Percentiles rank a stretch among this genome's conserved stretches.
phyloP scores from a whole-genome alignment of 2,888 invertebrate species.

The Drosophila engyochracea region DNA sequence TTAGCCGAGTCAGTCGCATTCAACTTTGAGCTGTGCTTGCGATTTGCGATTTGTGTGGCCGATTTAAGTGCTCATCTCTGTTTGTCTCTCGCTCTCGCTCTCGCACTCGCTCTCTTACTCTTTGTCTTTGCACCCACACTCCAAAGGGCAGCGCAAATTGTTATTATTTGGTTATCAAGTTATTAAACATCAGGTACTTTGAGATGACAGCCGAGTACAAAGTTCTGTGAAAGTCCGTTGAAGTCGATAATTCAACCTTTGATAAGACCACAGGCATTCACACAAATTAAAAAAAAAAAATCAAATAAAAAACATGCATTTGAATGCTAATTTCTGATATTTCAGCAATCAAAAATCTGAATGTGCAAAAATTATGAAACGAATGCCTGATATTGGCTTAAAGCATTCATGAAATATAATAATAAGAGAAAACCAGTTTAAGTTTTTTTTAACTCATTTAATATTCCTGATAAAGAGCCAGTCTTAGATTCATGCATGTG shows the following conservation, averaged over 20 bases:
- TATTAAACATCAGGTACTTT: background rate
- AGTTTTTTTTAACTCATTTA: conserved; percentile 37
- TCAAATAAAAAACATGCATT: conserved; percentile 20
- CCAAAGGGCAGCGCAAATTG: conserved; percentile 49
- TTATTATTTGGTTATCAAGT: conserved; percentile 33
- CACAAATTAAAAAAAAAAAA: conserved; percentile 8
- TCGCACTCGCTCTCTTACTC: background rate
- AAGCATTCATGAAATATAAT: conserved; percentile 44
- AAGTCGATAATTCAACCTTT: conserved; percentile 50
- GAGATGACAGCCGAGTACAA: conserved; percentile 53
- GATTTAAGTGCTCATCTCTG: conserved; percentile 25
- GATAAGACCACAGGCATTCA: conserved; percentile 19
- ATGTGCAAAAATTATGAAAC: conserved; percentile 31
- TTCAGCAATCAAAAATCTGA: conserved; percentile 15
- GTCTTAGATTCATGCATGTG: conserved; percentile 22
- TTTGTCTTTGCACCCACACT: conserved; percentile 60
- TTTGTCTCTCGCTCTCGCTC: background rate
- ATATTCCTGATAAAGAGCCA: conserved; percentile 36
- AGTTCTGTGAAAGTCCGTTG: conserved; percentile 50
- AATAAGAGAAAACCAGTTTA: conserved; percentile 52
- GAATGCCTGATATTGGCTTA: conserved; percentile 29
- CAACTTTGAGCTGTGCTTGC: conserved; percentile 37
- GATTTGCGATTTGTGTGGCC: conserved; percentile 25
- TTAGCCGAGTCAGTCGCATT: conserved; percentile 15
- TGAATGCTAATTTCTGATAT: conserved; percentile 38